phyloP scores from a whole-genome alignment of 2,113 vertebrate species.

The Amazona guildingii region DNA sequence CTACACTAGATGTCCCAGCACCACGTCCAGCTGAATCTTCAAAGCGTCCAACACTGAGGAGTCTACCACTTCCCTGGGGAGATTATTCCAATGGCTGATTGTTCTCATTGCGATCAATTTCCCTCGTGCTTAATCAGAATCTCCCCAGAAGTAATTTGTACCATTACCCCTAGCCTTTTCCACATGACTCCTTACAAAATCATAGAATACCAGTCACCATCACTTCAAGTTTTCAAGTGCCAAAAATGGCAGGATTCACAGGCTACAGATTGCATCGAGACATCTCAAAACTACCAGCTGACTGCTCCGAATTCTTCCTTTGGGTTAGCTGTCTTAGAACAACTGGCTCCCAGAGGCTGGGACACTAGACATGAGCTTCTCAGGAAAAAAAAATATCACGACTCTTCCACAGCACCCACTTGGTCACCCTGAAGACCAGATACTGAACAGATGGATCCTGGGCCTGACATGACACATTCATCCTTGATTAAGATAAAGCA shows the following conservation, averaged over 20 bases:
- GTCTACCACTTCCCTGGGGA: not conserved
- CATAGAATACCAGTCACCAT: not conserved
- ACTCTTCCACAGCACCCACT: not conserved
- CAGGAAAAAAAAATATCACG: not conserved
- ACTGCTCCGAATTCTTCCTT: not conserved
- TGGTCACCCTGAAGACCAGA: not conserved
- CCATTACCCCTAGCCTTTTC: not conserved
- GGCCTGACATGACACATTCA: not conserved
- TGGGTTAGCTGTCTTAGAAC: not conserved
- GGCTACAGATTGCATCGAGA: fast-evolving
- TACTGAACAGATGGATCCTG: not conserved
- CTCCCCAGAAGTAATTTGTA: not conserved
- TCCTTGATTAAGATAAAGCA: not conserved
- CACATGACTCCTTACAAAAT: not conserved
- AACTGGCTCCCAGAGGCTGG: not conserved
- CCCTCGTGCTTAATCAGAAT: not conserved
- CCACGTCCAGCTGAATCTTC: not conserved
- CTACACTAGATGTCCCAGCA: not conserved
- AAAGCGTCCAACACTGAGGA: not conserved
- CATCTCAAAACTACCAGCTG: not conserved
- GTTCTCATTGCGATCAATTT: not conserved
- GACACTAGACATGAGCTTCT: not conserved
- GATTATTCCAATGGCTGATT: not conserved
- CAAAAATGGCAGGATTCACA: not conserved
- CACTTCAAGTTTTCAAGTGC: not conserved